Percentiles rank a stretch among this genome's conserved stretches.
These are phyloP conservation scores for Piscicola geometra DNA, from an alignment of 2,888 invertebrate genomes.

Conservation along the genomic window DNA sequence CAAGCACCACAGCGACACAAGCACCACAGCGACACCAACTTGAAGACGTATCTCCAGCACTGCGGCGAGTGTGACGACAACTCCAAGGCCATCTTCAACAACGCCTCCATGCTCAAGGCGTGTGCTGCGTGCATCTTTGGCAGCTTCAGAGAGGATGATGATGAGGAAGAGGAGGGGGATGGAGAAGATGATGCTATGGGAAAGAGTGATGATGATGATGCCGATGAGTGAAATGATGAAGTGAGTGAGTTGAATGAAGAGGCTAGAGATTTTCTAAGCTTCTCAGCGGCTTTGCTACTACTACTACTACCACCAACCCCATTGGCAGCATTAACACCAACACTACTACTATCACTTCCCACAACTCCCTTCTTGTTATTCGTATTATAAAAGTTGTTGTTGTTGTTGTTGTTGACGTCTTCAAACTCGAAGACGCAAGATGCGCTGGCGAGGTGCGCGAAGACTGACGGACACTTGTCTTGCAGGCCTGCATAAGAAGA, in stretches of 20 bases:
- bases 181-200: constrained; percentile 39
- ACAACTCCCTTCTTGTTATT: background rate
- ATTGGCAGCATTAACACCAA: background rate
- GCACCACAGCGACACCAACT: constrained; percentile 50
- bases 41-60: constrained; percentile 93
- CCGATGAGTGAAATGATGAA: constrained; percentile 7
- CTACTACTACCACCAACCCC: too few relatives aligned
- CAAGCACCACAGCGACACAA: background rate
- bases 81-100: constrained; percentile 79
- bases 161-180: constrained; percentile 42
- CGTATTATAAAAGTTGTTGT: background rate
- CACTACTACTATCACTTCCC: constrained; percentile 21
- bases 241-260: constrained; percentile 26
- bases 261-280: constrained; percentile 6
- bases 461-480: constrained; percentile 81
- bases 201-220: constrained; percentile 40
- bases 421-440: constrained; percentile 63
- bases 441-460: constrained; percentile 77
- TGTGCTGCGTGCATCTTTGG: constrained; percentile 74
- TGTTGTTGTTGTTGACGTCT: constrained; percentile 36
- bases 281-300: background rate
- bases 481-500: constrained; percentile 72
- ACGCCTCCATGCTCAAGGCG: constrained; percentile 83
- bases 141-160: constrained; percentile 46
- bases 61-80: constrained; percentile 85